phyloP scores from a whole-genome alignment of 2,797 vertebrate genomes.

The Trachurus trachurus region DNA sequence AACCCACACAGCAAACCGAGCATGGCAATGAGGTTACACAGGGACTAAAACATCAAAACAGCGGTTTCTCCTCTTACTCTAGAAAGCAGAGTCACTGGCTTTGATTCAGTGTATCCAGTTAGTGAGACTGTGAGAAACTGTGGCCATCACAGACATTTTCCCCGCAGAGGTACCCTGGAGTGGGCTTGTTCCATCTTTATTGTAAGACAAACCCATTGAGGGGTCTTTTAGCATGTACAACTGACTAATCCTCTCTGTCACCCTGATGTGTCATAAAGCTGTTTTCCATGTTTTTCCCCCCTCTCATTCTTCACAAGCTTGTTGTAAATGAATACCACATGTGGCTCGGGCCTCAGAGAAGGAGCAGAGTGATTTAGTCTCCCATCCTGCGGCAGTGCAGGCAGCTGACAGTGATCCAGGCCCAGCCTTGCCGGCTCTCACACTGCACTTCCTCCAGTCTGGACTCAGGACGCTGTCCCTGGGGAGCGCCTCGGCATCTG shows the following conservation, averaged over 20 bases:
- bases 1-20: constrained; percentile 70
- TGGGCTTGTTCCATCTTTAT: constrained; percentile 57
- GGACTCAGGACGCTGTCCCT: constrained; percentile 86
- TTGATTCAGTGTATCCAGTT: constrained; percentile 56
- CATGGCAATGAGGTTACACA: constrained; percentile 65
- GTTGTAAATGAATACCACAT: constrained; percentile 87
- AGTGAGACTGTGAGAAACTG: constrained; percentile 63
- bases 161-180: constrained; percentile 41
- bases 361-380: constrained; percentile 79
- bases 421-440: constrained; percentile 82
- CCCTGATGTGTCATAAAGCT: constrained; percentile 86
- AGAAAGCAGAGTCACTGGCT: constrained; percentile 49
- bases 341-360: constrained; percentile 77
- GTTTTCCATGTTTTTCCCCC: constrained; percentile 79
- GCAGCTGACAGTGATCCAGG: constrained; percentile 84
- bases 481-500: constrained; percentile 90
- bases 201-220: constrained; percentile 64
- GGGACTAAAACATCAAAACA: constrained; percentile 69
- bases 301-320: constrained; percentile 80
- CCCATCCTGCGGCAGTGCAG: constrained; percentile 76
- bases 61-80: constrained; percentile 58
- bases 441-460: constrained; percentile 87
- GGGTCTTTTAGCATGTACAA: constrained; percentile 71
- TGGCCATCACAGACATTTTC: constrained; percentile 56
- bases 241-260: constrained; percentile 82